Conservation (phyloP, 2,888 invertebrate genomes). For the Junonia oenone region DNA sequence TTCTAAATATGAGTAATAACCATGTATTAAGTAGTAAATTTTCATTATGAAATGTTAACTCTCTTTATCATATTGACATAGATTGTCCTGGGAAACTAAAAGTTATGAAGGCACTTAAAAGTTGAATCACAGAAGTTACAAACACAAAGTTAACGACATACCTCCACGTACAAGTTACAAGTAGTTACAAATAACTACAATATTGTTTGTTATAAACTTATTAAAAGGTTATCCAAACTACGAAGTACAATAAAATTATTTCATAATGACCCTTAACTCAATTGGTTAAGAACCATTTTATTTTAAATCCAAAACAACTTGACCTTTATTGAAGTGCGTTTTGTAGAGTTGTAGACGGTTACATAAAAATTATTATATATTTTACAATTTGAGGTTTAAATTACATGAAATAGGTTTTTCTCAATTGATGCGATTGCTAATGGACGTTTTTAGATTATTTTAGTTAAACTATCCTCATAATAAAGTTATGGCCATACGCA, state of each 20-base stretch:
- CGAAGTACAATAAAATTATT: neutral
- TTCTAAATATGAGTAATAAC: too few relatives aligned
- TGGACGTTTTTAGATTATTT: conserved; percentile 20
- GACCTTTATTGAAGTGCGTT: neutral
- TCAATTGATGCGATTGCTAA: conserved; percentile 3
- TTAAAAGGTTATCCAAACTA: neutral
- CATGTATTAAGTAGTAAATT: too few relatives aligned
- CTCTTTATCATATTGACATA: too few relatives aligned
- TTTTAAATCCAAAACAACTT: neutral
- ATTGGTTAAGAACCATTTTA: neutral
- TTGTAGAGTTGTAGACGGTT: too few relatives aligned
- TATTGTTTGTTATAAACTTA: neutral
- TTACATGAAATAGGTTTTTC: neutral
- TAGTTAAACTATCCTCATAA: neutral
- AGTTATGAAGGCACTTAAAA: too few relatives aligned
- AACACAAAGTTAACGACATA: too few relatives aligned
- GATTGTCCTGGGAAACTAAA: too few relatives aligned
- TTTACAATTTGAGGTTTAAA: neutral
- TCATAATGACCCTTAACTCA: neutral
- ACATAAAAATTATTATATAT: neutral
- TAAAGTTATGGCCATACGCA: neutral
- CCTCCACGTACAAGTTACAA: neutral
- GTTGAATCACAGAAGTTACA: too few relatives aligned
- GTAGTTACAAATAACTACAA: neutral
- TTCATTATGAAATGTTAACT: too few relatives aligned